Conservation (phyloP, 2,113 vertebrate genomes). For the Chinchilla lanigera region DNA sequence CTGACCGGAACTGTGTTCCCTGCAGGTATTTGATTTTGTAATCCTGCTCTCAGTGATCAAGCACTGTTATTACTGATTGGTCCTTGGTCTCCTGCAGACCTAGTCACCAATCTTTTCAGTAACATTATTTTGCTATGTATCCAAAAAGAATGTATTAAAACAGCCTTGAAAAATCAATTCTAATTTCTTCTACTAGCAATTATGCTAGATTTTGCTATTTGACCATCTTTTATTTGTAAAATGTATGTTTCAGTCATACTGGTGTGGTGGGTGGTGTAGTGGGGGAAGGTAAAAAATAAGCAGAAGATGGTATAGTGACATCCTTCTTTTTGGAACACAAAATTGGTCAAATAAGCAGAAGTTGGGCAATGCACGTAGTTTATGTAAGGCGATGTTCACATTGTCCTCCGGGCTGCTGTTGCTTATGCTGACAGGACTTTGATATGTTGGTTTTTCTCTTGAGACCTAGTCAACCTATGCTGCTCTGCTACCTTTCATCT, state of each 20-base stretch:
- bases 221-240: background rate
- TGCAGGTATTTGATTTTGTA: background rate
- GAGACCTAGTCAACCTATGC: background rate
- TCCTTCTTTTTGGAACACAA: background rate
- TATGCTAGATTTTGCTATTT: background rate
- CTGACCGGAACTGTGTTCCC: background rate
- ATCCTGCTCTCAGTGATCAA: background rate
- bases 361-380: background rate
- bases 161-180: background rate
- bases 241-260: background rate
- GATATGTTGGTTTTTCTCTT: slow-evolving; percentile 42
- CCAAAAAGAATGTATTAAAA: background rate
- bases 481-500: slow-evolving; percentile 13
- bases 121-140: slow-evolving; percentile 4
- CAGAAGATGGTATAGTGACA: background rate
- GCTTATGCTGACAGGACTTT: background rate
- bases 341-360: background rate
- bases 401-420: background rate
- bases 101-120: background rate
- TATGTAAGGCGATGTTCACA: background rate
- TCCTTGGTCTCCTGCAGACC: background rate
- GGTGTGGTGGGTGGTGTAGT: background rate
- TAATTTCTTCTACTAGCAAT: background rate
- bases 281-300: background rate
- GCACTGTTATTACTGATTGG: background rate